These are phyloP conservation scores for Eutrigla gurnardus DNA, from an alignment of 2,797 vertebrate genomes.

Conservation along the genomic window DNA sequence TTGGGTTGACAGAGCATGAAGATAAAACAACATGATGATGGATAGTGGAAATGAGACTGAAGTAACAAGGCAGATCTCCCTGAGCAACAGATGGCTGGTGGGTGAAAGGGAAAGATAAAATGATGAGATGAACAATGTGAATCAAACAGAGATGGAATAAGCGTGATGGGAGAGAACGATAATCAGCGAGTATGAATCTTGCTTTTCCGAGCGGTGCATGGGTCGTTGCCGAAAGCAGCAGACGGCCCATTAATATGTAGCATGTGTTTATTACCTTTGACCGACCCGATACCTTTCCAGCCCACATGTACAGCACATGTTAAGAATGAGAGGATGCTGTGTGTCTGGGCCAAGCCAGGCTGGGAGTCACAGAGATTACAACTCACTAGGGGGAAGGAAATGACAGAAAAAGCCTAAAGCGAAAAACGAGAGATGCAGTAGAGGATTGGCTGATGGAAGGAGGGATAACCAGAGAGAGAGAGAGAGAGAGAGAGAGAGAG, in stretches of 20 bases:
- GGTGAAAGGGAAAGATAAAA: constrained; percentile 41
- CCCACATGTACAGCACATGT: constrained; percentile 9
- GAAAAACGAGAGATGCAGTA: background rate
- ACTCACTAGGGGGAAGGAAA: background rate
- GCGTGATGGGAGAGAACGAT: constrained; percentile 8
- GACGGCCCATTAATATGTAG: constrained; percentile 11
- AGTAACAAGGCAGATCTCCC: constrained; percentile 27
- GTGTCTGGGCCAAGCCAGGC: background rate
- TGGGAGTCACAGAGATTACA: constrained; percentile 1
- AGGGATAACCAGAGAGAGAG: constrained; percentile 16
- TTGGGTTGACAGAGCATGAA: constrained; percentile 30
- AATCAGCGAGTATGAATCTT: background rate
- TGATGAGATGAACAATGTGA: constrained; percentile 26
- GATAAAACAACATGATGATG: constrained; percentile 42
- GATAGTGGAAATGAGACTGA: constrained; percentile 45
- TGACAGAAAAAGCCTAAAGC: background rate
- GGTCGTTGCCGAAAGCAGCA: background rate
- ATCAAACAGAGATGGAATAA: constrained; percentile 1
- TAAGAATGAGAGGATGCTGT: background rate
- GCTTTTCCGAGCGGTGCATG: constrained; percentile 6
- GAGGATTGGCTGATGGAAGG: constrained; percentile 17
- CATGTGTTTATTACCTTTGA: constrained; percentile 27
- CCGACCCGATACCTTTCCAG: background rate
- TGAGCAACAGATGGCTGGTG: constrained; percentile 50
- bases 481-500: constrained; percentile 24